A percentile compares a stretch with the other conserved stretches of the same genome.
phyloP scores from a whole-genome alignment of 92 coral and sea anemone species.

The Zoanthus sociatus region DNA sequence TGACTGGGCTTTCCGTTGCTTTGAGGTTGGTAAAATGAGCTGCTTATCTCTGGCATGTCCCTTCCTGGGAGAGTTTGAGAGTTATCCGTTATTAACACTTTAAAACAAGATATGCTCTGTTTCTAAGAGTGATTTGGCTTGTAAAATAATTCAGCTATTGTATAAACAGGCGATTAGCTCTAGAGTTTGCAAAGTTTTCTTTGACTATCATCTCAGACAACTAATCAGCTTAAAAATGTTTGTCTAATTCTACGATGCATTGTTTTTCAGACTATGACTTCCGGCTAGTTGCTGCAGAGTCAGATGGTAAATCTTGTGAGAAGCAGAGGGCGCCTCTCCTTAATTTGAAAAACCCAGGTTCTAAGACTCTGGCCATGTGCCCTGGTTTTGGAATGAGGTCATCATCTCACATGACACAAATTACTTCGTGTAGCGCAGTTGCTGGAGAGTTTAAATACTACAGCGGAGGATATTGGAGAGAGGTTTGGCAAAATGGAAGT shows the following conservation, averaged over 20 bases:
- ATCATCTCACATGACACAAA: background rate
- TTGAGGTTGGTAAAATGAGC: too few species aligned
- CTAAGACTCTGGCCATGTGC: background rate
- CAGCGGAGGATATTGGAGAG: conserved; percentile 12
- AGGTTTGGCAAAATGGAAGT: conserved; percentile 8
- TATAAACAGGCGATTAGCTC: too few species aligned
- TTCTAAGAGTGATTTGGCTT: too few species aligned
- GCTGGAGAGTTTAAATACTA: background rate
- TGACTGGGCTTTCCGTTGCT: too few species aligned
- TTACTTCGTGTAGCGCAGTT: background rate
- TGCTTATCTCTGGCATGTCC: too few species aligned
- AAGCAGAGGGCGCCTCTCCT: conserved; percentile 21
- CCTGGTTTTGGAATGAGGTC: background rate
- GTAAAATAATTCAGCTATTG: too few species aligned
- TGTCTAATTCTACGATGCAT: background rate
- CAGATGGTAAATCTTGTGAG: conserved; percentile 7
- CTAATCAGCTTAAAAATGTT: background rate
- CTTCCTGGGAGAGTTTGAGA: too few species aligned
- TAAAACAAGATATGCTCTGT: too few species aligned
- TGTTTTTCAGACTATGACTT: conserved; percentile 12
- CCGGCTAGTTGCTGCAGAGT: background rate
- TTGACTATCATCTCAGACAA: too few species aligned
- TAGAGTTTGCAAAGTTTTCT: too few species aligned
- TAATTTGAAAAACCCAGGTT: background rate
- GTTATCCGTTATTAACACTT: too few species aligned